Base-by-base conservation (phyloP, 2,113 vertebrate genomes). In the Indicator indicator region DNA sequence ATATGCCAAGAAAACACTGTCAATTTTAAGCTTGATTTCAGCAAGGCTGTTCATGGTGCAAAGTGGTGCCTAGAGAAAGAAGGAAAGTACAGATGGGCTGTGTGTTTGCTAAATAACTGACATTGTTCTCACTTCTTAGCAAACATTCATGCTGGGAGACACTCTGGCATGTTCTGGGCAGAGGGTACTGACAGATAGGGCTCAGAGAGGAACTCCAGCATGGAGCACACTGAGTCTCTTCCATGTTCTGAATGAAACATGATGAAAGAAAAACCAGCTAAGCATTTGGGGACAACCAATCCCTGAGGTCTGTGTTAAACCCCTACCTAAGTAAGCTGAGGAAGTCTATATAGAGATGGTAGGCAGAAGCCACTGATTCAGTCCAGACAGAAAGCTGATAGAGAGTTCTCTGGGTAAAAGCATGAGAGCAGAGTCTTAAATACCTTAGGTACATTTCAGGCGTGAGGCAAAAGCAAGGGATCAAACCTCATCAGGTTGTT, bases 1-100 rank as follows among this genome's bases (percentile, higher is more conserved):
- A 86, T 81, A 90, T 93, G 91, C 83, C 94, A 60, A 23, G 16
- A 70, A 94, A 94, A 76, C 84, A 33, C 42, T 64, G 86, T 86
- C 94, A 91, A 93, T 97, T 93, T 93, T 58, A 75, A 95, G 85
- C 65, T 30, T 64, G 27, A 93, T 94, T 73, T 83, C 63, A 94
- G 42, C 0, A 2, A 92, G 52, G 46, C 36, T 70, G 20, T 36
- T 88, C 0, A 0, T 55, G 21, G 23, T 60, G 60, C 56, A 88
- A 88, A 58, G 32, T 36, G 62, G 18, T 23, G 30, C 42, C 38
- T 62, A 77, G 42, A 83, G 75, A n/a, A 67, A 78, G 65, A 88
- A 88, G 24, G 27, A 88, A 58, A 3, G 5, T 65, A n/a, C 55
- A 76, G 54, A 64, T 84, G 73, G 65, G 36, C 58, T n/a, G 11